Evolutionary conservation across 2,113 vertebrate species (phyloP).

Genomic region (Chunga burmeisteri): DNA sequence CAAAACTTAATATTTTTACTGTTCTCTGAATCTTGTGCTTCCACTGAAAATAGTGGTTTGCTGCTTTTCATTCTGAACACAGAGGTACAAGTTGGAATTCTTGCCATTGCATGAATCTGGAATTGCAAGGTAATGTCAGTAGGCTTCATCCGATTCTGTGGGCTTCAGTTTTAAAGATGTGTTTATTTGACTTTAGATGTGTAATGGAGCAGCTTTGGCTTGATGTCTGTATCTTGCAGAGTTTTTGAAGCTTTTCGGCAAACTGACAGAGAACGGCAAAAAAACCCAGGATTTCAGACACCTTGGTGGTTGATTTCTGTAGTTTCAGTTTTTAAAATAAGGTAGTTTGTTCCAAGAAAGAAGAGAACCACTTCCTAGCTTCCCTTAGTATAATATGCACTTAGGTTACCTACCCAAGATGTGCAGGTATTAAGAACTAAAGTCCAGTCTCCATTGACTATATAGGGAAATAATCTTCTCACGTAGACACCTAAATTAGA

Average conservation of each 20-base stretch:
- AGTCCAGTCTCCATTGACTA: not conserved
- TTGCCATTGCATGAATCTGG: not conserved
- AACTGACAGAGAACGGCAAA: not conserved
- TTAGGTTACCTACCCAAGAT: not conserved
- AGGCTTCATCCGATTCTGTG: not conserved
- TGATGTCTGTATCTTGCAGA: not conserved
- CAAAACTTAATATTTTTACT: not conserved
- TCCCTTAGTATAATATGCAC: not conserved
- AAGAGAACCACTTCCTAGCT: not conserved
- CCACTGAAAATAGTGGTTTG: not conserved
- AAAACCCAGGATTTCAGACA: not conserved
- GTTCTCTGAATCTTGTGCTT: not conserved
- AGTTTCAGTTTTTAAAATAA: not conserved
- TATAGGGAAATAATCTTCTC: not conserved
- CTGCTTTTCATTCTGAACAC: not conserved
- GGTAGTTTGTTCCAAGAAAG: not conserved
- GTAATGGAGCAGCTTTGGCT: not conserved
- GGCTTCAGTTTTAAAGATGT: not conserved
- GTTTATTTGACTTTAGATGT: not conserved
- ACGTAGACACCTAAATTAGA: not conserved
- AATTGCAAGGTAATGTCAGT: not conserved
- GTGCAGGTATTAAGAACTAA: not conserved
- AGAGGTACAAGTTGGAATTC: not conserved
- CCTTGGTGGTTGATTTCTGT: not conserved
- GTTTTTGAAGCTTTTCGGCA: not conserved